These are phyloP conservation scores for Falco naumanni DNA, from an alignment of 2,797 vertebrate species.

Conservation along the genomic window DNA sequence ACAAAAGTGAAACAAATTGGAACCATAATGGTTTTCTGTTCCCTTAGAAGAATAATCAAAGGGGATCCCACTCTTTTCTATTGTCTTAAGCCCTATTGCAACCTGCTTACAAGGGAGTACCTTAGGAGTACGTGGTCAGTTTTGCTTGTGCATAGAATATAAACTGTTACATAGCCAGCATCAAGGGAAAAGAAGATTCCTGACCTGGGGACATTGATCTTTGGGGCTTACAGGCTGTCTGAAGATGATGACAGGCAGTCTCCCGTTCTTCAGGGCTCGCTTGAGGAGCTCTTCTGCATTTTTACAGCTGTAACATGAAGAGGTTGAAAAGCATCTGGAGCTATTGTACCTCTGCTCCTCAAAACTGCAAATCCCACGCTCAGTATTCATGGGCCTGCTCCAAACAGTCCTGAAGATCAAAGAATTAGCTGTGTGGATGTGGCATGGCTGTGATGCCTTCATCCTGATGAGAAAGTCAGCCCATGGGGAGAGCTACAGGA, in stretches of 20 bases:
- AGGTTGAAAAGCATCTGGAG: conserved; percentile 8
- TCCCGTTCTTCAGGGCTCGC: background rate
- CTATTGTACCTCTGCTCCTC: background rate
- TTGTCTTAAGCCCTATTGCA: background rate
- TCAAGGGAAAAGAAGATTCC: background rate
- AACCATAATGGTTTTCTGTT: background rate
- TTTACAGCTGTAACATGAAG: background rate
- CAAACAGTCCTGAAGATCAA: background rate
- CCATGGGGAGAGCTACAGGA: background rate
- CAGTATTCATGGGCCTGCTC: background rate
- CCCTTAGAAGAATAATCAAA: background rate
- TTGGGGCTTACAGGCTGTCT: background rate
- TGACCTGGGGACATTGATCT: background rate
- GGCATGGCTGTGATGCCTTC: background rate
- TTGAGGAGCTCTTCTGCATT: background rate
- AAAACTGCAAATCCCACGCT: background rate
- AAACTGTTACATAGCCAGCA: background rate
- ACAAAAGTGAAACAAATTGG: background rate
- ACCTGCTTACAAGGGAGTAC: background rate
- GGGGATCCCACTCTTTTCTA: background rate
- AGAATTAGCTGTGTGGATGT: background rate
- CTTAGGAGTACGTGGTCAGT: background rate
- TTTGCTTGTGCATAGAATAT: background rate
- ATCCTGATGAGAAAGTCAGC: background rate
- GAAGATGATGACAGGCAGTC: background rate